These are phyloP conservation scores for Xiphorhynchus elegans DNA, from an alignment of 2,113 vertebrate genomes.

Conservation along the genomic window DNA sequence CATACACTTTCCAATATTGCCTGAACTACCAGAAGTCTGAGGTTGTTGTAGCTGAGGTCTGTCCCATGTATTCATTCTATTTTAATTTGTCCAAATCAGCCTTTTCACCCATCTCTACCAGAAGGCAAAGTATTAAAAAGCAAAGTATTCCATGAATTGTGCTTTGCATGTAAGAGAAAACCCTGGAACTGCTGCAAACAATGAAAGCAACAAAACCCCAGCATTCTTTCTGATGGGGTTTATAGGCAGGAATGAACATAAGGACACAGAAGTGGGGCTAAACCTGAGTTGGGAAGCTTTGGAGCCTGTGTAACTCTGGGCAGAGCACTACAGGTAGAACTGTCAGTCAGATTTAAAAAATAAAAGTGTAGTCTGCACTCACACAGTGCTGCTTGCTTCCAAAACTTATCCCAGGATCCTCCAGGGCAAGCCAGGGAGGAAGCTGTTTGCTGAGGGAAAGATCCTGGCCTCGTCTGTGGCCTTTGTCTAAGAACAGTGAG, in stretches of 20 bases:
- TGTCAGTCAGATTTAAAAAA: not conserved
- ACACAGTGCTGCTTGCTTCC: not conserved
- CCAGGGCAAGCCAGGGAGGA: fast-evolving
- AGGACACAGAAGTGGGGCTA: not conserved
- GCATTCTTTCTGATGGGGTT: not conserved
- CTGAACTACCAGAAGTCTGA: not conserved
- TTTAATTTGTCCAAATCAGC: not conserved
- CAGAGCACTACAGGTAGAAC: not conserved
- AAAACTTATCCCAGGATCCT: not conserved
- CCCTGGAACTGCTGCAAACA: not conserved
- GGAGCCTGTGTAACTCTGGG: not conserved
- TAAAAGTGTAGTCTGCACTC: not conserved
- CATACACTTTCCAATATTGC: not conserved
- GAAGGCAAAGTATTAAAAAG: not conserved
- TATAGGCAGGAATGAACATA: not conserved
- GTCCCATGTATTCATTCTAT: not conserved
- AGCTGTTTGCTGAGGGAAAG: not conserved
- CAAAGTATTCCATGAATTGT: not conserved
- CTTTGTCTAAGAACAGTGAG: not conserved
- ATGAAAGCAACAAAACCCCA: not conserved
- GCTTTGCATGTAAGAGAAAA: not conserved
- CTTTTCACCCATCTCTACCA: not conserved
- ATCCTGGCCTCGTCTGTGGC: not conserved
- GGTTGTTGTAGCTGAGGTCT: not conserved
- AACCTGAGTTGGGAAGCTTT: not conserved